Percentiles rank a stretch among this genome's conserved stretches.
These are phyloP conservation scores for Flabesymbios commensalis DNA, from an alignment of 2,888 invertebrate species.

Conservation along the genomic window DNA sequence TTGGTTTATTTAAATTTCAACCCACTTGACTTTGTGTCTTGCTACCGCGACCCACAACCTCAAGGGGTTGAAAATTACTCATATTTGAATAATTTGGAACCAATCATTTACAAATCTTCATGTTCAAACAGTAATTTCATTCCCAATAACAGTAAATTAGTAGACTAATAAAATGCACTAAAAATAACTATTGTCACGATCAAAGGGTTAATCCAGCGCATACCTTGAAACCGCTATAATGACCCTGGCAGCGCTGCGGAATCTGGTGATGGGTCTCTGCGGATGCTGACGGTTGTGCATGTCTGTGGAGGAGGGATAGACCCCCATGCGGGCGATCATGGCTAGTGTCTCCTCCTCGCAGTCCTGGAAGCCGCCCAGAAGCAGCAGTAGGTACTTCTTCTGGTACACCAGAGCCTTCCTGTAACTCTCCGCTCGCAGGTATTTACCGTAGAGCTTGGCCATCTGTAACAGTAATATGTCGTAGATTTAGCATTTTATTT, in stretches of 20 bases:
- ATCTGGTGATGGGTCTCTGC: conserved; percentile 15
- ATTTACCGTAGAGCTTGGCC: conserved; percentile 64
- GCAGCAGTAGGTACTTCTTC: conserved; percentile 81
- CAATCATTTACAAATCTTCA: no score
- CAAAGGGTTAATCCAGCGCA: no score
- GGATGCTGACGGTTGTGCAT: background rate
- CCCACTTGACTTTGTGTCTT: no score
- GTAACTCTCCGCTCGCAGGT: conserved; percentile 80
- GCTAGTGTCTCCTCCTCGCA: conserved; percentile 63
- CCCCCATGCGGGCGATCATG: conserved; percentile 61
- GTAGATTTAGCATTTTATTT: no score
- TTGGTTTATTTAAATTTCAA: no score
- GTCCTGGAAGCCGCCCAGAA: conserved; percentile 67
- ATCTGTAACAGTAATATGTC: conserved; percentile 39
- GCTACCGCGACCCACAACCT: no score
- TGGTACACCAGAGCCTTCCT: conserved; percentile 87
- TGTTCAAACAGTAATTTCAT: no score
- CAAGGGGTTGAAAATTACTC: no score
- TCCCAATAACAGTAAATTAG: no score
- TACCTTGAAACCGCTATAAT: conserved; percentile 28
- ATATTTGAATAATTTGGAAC: no score
- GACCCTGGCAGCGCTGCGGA: conserved; percentile 28
- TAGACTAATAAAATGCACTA: no score
- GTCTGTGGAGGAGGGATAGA: conserved; percentile 9
- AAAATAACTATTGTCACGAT: no score